Percentiles rank a stretch among this genome's conserved stretches.
These are phyloP conservation scores for Gorilla gorilla DNA, from an alignment of 2,113 vertebrate species.

Conservation along the genomic window DNA sequence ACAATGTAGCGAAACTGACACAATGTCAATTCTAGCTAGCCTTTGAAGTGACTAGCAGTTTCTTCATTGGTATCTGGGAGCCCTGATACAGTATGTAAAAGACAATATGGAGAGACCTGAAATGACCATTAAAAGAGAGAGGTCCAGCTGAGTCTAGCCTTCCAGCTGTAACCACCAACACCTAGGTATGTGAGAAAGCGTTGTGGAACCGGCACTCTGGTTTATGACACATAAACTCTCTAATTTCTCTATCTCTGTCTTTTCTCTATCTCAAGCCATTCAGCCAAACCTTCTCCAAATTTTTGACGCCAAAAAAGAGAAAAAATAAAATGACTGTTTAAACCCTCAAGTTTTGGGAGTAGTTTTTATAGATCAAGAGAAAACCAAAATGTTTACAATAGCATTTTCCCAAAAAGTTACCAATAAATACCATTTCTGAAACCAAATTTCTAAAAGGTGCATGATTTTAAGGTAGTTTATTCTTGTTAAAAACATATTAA, in stretches of 20 bases:
- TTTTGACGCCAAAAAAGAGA: not conserved
- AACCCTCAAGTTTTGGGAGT: not conserved
- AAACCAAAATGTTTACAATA: not conserved
- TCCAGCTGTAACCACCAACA: not conserved
- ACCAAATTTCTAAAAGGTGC: not conserved
- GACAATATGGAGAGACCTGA: not conserved
- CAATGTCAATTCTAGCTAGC: not conserved
- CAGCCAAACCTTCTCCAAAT: not conserved
- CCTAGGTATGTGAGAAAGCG: not conserved
- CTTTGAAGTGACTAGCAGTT: not conserved
- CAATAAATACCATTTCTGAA: not conserved
- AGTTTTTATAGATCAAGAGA: not conserved
- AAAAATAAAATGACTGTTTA: not conserved
- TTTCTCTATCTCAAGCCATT: not conserved
- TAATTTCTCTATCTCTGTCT: too few relatives aligned
- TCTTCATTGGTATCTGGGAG: not conserved
- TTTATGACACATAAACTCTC: not conserved
- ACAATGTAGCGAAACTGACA: not conserved
- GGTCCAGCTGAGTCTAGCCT: not conserved
- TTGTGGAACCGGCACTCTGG: not conserved
- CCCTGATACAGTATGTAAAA: not conserved
- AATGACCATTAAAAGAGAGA: not conserved
- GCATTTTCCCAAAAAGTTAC: not conserved
- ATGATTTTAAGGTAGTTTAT: not conserved
- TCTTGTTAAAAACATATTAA: not conserved